Evolutionary conservation across 2,113 vertebrate species (phyloP).

Genomic region (Anarrhichthys ocellatus): DNA sequence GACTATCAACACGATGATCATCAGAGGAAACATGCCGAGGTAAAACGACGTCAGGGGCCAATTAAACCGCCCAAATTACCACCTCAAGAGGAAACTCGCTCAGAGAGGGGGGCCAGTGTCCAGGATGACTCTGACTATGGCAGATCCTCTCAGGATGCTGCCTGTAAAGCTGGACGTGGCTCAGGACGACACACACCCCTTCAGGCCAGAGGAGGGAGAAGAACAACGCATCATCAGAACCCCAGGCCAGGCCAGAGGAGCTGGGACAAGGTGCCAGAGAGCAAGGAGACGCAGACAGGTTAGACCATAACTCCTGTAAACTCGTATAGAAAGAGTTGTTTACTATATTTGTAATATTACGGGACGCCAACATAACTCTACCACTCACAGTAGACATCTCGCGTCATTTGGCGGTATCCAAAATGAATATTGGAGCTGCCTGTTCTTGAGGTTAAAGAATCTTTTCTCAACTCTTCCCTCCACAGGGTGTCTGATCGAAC

Average conservation of each 20-base stretch:
- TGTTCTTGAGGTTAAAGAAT: not conserved
- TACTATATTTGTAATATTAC: not conserved
- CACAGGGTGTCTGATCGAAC: constrained; percentile 93
- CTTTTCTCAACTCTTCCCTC: not conserved
- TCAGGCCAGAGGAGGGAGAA: constrained; percentile 81
- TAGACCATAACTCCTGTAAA: constrained; percentile 18
- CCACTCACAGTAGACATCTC: not conserved
- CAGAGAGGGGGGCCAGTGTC: constrained; percentile 71
- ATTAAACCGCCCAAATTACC: constrained; percentile 77
- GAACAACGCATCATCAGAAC: constrained; percentile 76
- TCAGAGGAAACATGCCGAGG: constrained; percentile 79
- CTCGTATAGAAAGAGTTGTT: not conserved
- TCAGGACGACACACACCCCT: constrained; percentile 76
- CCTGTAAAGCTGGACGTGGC: constrained; percentile 62
- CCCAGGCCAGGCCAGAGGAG: constrained; percentile 84
- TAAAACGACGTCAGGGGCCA: constrained; percentile 81
- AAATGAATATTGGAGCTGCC: not conserved
- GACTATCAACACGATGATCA: constrained; percentile 54
- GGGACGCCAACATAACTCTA: not conserved
- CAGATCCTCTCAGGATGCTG: constrained; percentile 38
- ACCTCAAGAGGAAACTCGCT: constrained; percentile 75
- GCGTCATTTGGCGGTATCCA: not conserved
- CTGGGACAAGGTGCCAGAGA: constrained; percentile 88
- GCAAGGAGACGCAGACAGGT: constrained; percentile 98
- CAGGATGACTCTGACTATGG: constrained; percentile 2